Evolutionary conservation across 2,797 vertebrate species (phyloP), one percentile per base, ranked within the genome.

Genomic region (Tragelaphus oryx): DNA sequence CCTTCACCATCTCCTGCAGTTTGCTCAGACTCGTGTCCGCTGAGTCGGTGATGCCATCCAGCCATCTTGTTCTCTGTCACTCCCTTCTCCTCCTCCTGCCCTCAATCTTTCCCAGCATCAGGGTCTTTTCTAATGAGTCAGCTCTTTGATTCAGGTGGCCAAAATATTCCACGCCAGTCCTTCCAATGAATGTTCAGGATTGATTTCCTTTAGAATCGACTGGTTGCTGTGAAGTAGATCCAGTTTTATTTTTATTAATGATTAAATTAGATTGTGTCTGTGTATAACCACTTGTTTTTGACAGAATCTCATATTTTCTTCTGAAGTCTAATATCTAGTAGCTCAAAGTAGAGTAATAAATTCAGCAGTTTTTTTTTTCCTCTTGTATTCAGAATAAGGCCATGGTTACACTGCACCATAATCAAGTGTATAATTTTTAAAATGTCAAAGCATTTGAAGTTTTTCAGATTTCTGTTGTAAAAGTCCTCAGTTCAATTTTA

Each of bases 401-500:
- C 9, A n/a, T 82, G 30, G 26, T 78, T 90, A 26, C 28, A 11
- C 8, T 8, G 52, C 62, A 6, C 41, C 26, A 50, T 89, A 93
- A 85, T 24, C 82, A 82, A 87, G 87, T 93, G 96, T 65, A 12
- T 91, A 59, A 81, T 95, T 94, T 96, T 94, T 92, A 87, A 96
- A 94, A 91, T 96, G 89, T 83, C 41, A 6, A 16, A 93, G 28
- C 78, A 94, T 88, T 89, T 54, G 52, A 94, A 79, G 20, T 79
- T 79, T 97, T 92, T 78, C 50, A 83, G 80, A 65, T 89, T 87
- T 96, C 81, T 95, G 6, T 80, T 74, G 8, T 80, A 30, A 88
- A 95, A 96, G 28, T 94, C 57, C 89, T 96, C 62, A 82, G 22
- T 96, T 96, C 48, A 92, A 7, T 97, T 95, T 96, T 97, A 59